Evolutionary conservation across 2,797 vertebrate genomes (phyloP).

Genomic region (Phaenicophaeus curvirostris): DNA sequence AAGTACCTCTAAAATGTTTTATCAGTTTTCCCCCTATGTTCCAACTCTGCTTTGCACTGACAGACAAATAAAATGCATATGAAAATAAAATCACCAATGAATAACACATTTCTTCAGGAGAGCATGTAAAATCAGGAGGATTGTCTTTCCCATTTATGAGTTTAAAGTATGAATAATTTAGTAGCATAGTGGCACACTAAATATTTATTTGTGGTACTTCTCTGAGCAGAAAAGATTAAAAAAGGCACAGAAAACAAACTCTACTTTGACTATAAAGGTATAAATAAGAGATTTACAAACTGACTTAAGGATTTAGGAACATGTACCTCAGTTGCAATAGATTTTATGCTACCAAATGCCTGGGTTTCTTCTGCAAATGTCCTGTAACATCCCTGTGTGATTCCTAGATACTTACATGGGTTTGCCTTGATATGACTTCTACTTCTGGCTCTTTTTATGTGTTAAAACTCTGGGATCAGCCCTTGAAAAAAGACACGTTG

Average conservation of each 20-base stretch:
- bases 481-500: not conserved
- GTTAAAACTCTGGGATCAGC: not conserved
- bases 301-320: constrained; percentile 16
- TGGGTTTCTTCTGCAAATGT: not conserved
- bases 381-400: not conserved
- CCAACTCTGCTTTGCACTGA: constrained; percentile 8
- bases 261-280: constrained; percentile 27
- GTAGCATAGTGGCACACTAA: constrained; percentile 54
- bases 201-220: constrained; percentile 68
- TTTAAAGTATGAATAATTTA: constrained; percentile 76
- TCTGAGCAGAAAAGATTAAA: constrained; percentile 44
- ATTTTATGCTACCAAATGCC: not conserved
- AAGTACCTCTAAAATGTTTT: constrained; percentile 37
- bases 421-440: not conserved
- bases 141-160: constrained; percentile 63
- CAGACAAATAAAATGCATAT: constrained; percentile 21
- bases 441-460: not conserved
- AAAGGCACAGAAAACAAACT: constrained; percentile 43
- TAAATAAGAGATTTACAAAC: constrained; percentile 9
- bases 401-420: not conserved
- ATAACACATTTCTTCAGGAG: constrained; percentile 51
- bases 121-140: constrained; percentile 62
- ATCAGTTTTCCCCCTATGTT: not conserved
- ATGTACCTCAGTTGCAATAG: not conserved
- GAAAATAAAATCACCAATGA: constrained; percentile 55